Evolutionary conservation across 1,140 invertebrate genomes (phyloP).

Genomic region (Saccostrea glomerata): DNA sequence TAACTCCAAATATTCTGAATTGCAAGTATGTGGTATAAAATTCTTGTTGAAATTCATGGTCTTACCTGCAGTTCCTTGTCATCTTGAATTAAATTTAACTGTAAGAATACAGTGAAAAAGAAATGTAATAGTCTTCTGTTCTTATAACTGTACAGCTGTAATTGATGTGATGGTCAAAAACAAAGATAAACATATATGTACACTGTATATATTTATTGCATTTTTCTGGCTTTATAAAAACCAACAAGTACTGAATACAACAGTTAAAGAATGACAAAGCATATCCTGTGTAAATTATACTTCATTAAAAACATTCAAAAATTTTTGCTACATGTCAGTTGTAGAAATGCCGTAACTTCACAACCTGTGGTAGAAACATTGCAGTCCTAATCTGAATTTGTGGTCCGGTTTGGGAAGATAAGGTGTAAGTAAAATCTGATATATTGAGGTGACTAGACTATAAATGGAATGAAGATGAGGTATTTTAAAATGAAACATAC

Average conservation of each 20-base stretch:
- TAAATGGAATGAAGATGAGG: background rate
- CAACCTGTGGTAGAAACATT: background rate
- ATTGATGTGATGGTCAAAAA: background rate
- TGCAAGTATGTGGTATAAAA: too few relatives aligned
- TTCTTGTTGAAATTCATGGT: too few relatives aligned
- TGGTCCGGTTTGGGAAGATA: background rate
- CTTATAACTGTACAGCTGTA: background rate
- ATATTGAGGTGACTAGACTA: background rate
- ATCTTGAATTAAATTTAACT: too few relatives aligned
- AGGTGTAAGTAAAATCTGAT: background rate
- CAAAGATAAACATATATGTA: background rate
- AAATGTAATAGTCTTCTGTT: too few relatives aligned
- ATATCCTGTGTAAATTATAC: background rate
- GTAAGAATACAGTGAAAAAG: too few relatives aligned
- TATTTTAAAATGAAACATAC: constrained; percentile 1
- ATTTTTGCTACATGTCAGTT: background rate
- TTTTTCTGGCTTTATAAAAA: background rate
- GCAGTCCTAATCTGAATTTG: background rate
- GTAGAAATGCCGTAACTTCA: background rate
- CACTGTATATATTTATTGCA: background rate
- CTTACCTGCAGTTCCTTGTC: too few relatives aligned
- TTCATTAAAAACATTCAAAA: background rate
- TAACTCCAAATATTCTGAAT: too few relatives aligned
- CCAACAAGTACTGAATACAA: background rate
- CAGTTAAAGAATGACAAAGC: background rate